phyloP scores from a whole-genome alignment of 2,888 invertebrate species.

The Noctua pronuba region DNA sequence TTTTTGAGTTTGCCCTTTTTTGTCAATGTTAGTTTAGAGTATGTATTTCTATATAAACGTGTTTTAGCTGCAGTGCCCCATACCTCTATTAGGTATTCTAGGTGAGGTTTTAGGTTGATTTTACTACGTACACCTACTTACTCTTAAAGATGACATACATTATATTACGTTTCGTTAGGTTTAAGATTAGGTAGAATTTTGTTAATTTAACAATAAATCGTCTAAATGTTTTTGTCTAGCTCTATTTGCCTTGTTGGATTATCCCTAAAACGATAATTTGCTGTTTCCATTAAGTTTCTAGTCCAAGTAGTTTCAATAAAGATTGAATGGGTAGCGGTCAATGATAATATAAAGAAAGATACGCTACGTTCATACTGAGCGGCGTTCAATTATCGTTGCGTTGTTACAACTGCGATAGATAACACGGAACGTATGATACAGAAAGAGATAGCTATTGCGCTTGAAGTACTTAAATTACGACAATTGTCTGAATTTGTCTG shows the following conservation, averaged over 20 bases:
- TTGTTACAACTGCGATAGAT: too few species aligned
- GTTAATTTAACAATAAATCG: not conserved
- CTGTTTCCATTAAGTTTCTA: not conserved
- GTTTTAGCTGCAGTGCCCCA: not conserved
- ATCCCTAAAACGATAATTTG: slow-evolving; percentile 8
- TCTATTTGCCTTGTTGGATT: not conserved
- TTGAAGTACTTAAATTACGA: too few species aligned
- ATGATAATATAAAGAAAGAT: too few species aligned
- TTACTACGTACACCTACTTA: not conserved
- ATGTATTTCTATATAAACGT: not conserved
- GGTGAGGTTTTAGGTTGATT: not conserved
- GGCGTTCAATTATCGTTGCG: too few species aligned
- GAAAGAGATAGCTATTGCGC: too few species aligned
- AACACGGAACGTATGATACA: too few species aligned
- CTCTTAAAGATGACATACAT: too few species aligned
- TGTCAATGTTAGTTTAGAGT: not conserved
- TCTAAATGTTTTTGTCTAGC: not conserved
- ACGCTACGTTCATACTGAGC: too few species aligned
- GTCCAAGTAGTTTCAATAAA: slow-evolving; percentile 7
- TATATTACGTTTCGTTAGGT: too few species aligned
- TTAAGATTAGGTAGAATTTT: too few species aligned
- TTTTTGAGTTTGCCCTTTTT: not conserved
- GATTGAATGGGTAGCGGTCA: slow-evolving; percentile 22
- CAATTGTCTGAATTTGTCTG: too few species aligned
- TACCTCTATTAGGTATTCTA: not conserved